Base-by-base conservation (phyloP, 1,140 invertebrate species). In the Drosophila cardini region DNA sequence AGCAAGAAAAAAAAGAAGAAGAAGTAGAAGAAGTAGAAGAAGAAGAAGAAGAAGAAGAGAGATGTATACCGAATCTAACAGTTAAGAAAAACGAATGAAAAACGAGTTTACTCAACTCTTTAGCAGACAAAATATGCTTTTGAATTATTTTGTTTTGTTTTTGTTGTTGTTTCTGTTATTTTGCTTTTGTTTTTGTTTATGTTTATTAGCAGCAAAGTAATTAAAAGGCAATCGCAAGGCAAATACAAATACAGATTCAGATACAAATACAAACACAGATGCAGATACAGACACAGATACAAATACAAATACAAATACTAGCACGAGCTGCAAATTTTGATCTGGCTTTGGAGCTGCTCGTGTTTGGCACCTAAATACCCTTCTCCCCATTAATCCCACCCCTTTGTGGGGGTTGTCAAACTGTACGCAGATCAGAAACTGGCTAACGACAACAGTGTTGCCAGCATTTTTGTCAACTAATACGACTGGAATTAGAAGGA, bases 181-280 rank as follows among this genome's bases (percentile, higher is more conserved):
- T 4, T 26, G 21, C 21, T 5, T 26, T 26, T 26, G 21, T 5
- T 70, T 52, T 79, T 83, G 80, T 86, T 84, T 86, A 85, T 85
- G 71, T 86, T 85, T 85, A 81, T 82, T 86, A 75, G 78, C 78
- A 71, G 78, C 78, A 74, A 76, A 76, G 81, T 76, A 86, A 85
- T 85, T 85, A 85, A 85, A 86, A 86, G 75, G 78, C 81, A 81
- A 86, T 78, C 82, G 65, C 74, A 64, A 75, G 55, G 72, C 52
- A 83, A 83, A 83, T 79, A 83, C 64, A 53, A 60, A 60, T 45
- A 34, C 36, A 21, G 21, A 26, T 26, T 21, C 21, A 21, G 21
- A 21, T 21, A 4, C 21, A 26, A 5, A 1, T 26, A 26, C 21
- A 26, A 26, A 26, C 5, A 26, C 21, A 26, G 5, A 26, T n/a